A percentile compares a stretch with the other conserved stretches of the same genome.
Conservation (phyloP, 1,140 invertebrate genomes). For the Drosophila grimshawi region DNA sequence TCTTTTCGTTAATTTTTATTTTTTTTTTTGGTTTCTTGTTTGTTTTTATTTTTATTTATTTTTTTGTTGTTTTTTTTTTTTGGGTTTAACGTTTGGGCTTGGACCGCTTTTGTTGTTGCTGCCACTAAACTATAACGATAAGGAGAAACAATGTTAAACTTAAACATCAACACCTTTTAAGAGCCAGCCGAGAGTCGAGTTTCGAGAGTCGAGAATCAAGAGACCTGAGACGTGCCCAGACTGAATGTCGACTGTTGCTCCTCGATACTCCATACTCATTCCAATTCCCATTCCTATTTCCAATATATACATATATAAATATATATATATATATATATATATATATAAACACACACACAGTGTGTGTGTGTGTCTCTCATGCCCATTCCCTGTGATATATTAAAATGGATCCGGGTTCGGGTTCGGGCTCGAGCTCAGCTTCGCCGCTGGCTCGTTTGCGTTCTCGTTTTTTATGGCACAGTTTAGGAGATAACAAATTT, state of each 20-base stretch:
- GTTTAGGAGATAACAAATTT: conserved; percentile 84
- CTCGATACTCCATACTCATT: conserved; percentile 7
- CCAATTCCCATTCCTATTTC: conserved; percentile 15
- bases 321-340: too few relatives aligned
- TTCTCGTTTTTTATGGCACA: conserved; percentile 84
- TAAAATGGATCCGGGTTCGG: conserved; percentile 75
- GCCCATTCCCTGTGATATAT: conserved; percentile 68
- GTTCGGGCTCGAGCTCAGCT: conserved; percentile 10
- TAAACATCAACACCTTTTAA: conserved; percentile 84
- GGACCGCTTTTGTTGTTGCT: conserved; percentile 76
- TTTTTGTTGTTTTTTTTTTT: conserved; percentile 16
- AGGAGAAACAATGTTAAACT: conserved; percentile 83
- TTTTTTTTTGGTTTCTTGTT: conserved; percentile 22
- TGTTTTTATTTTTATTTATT: conserved; percentile 6
- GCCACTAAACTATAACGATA: conserved; percentile 84
- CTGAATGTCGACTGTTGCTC: conserved; percentile 36
- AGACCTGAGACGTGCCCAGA: conserved; percentile 17
- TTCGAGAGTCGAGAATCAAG: conserved; percentile 1
- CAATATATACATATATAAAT: conserved; percentile 1
- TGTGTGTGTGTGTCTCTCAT: conserved; percentile 1
- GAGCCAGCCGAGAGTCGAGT: conserved; percentile 49
- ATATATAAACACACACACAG: not conserved
- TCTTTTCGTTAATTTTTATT: conserved; percentile 34
- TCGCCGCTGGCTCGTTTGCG: conserved; percentile 54
- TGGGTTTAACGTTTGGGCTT: conserved; percentile 16